These are phyloP conservation scores for Andrena chrysosceles DNA, from an alignment of 2,888 invertebrate species.

Conservation along the genomic window DNA sequence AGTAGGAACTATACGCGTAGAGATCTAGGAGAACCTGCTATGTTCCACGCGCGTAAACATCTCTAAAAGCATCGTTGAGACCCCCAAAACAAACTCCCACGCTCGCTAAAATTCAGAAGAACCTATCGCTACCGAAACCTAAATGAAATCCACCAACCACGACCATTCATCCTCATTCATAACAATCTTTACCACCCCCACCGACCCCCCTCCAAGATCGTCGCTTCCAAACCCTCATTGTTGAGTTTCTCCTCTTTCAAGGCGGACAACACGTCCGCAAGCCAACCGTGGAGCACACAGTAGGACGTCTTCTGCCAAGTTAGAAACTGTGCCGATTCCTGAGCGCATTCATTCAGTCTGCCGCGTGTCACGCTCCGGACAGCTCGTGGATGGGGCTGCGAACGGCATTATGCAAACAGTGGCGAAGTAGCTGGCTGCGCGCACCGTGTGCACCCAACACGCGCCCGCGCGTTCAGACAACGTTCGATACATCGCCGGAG, in stretches of 20 bases:
- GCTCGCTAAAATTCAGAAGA: too few species aligned
- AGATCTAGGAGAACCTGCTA: too few species aligned
- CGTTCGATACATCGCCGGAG: conserved; percentile 61
- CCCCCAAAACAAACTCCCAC: too few species aligned
- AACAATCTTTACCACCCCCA: neutral
- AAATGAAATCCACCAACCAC: too few species aligned
- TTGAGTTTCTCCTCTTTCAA: neutral
- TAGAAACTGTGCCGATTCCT: conserved; percentile 65
- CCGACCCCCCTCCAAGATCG: neutral
- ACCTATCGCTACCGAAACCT: too few species aligned
- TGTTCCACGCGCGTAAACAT: too few species aligned
- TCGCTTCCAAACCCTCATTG: neutral
- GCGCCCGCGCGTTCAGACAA: neutral
- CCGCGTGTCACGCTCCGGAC: conserved; percentile 45
- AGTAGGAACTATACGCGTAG: too few species aligned
- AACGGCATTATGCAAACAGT: conserved; percentile 44
- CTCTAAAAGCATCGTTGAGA: too few species aligned
- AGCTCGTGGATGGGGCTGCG: conserved; percentile 23
- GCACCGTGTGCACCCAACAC: conserved; percentile 1
- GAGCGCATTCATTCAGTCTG: conserved; percentile 51
- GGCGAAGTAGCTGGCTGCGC: neutral
- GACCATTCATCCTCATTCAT: too few species aligned
- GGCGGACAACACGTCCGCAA: neutral
- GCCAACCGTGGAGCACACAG: neutral
- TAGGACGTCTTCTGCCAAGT: conserved; percentile 44